Conservation (phyloP, 2,797 vertebrate species). For the Brachyrhaphis roseni region DNA sequence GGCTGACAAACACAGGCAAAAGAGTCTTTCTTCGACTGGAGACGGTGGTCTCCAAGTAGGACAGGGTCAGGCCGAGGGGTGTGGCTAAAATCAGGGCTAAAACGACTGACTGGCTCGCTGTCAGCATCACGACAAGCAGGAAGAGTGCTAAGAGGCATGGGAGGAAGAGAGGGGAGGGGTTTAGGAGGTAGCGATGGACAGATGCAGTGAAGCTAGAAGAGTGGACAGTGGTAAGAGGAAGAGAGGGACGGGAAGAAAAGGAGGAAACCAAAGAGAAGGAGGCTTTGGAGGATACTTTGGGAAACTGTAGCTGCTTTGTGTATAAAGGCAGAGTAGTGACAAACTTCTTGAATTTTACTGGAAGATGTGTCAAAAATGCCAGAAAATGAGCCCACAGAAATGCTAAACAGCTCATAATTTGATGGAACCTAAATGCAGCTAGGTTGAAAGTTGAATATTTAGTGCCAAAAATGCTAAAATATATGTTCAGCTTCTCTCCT, state of each 20-base stretch:
- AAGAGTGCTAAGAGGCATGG: constrained; percentile 90
- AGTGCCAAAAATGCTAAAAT: background rate
- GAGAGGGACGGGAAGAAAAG: constrained; percentile 68
- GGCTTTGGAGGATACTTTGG: constrained; percentile 21
- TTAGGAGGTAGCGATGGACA: constrained; percentile 82
- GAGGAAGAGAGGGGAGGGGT: constrained; percentile 88
- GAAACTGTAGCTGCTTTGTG: constrained; percentile 18
- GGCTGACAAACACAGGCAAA: constrained; percentile 13
- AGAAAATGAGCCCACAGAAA: constrained; percentile 26
- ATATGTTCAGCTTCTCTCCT: constrained; percentile 60
- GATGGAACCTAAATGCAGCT: constrained; percentile 10
- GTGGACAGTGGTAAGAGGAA: constrained; percentile 70
- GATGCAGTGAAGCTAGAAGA: constrained; percentile 72
- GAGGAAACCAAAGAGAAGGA: constrained; percentile 33
- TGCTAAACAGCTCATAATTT: constrained; percentile 10
- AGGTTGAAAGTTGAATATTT: background rate
- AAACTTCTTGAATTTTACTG: constrained; percentile 18
- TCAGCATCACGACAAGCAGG: constrained; percentile 85
- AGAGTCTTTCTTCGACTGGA: constrained; percentile 67
- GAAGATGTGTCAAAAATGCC: constrained; percentile 33
- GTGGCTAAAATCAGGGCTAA: constrained; percentile 90
- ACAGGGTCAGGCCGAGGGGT: constrained; percentile 92
- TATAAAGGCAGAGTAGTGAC: constrained; percentile 25
- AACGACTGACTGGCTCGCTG: constrained; percentile 89
- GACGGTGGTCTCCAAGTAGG: constrained; percentile 89